These are phyloP conservation scores for Entomobrya multifasciata DNA, from an alignment of 2,888 invertebrate genomes.

Conservation along the genomic window DNA sequence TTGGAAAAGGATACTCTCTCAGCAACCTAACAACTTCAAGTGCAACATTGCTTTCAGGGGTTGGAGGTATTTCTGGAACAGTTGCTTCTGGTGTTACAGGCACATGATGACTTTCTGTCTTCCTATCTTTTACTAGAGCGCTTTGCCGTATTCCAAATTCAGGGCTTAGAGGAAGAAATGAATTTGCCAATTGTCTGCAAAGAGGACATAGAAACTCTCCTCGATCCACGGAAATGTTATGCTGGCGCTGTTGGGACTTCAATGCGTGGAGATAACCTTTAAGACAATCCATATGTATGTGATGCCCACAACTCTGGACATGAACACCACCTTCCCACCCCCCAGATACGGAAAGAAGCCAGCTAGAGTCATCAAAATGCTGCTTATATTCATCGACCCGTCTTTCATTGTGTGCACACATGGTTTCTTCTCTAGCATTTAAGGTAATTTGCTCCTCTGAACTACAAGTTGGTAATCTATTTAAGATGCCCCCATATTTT, in stretches of 20 bases:
- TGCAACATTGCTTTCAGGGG: constrained; percentile 78
- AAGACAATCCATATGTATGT: constrained; percentile 96
- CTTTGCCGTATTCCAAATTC: constrained; percentile 79
- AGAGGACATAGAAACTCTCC: constrained; percentile 68
- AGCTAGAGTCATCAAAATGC: constrained; percentile 90
- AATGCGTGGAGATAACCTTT: constrained; percentile 94
- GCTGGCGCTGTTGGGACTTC: constrained; percentile 88
- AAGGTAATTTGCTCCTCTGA: constrained; percentile 84
- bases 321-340: constrained; percentile 96
- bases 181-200: constrained; percentile 95
- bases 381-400: constrained; percentile 88
- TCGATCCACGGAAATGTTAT: constrained; percentile 86
- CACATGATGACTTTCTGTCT: constrained; percentile 65
- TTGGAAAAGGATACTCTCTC: constrained; percentile 79
- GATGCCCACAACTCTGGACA: constrained; percentile 98
- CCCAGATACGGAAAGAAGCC: constrained; percentile 89
- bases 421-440: constrained; percentile 84
- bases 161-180: constrained; percentile 87
- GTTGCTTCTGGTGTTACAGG: constrained; percentile 78
- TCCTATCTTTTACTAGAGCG: constrained; percentile 79
- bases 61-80: constrained; percentile 77
- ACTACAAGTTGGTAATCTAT: constrained; percentile 85
- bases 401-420: constrained; percentile 89
- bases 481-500: constrained; percentile 67
- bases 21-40: constrained; percentile 78